Percentiles rank a stretch among this genome's conserved stretches.
These are phyloP conservation scores for Epinotia ramella DNA, from an alignment of 2,888 invertebrate species.

Conservation along the genomic window DNA sequence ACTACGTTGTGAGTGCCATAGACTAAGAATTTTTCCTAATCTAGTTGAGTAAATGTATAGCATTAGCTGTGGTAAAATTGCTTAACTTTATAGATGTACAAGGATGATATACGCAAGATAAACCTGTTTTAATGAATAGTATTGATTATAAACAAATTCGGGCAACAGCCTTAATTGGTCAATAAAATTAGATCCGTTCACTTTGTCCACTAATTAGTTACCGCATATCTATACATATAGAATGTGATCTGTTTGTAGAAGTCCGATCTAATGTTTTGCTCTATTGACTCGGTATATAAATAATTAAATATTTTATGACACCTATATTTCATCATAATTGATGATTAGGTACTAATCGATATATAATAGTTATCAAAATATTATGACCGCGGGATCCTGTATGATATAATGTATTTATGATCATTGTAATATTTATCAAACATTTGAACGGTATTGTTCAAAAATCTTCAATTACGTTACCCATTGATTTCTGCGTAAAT, in stretches of 20 bases:
- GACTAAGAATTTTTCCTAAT: slow-evolving; percentile 64
- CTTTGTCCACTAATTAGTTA: slow-evolving; percentile 30
- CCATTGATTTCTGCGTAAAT: background rate
- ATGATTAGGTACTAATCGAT: slow-evolving; percentile 3
- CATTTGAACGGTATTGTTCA: background rate
- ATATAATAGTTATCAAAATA: background rate
- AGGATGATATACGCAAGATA: slow-evolving; percentile 6
- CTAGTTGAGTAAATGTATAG: background rate
- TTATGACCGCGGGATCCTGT: background rate
- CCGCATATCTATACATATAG: slow-evolving; percentile 7
- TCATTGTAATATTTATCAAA: background rate
- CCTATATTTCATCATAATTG: background rate
- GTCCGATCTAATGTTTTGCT: slow-evolving; percentile 6
- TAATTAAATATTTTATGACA: slow-evolving; percentile 16
- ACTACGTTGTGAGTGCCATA: slow-evolving; percentile 58
- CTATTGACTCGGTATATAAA: slow-evolving; percentile 4
- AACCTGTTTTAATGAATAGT: slow-evolving; percentile 32
- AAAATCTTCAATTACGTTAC: background rate
- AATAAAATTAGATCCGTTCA: slow-evolving; percentile 31
- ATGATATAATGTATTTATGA: background rate
- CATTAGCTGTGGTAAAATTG: background rate
- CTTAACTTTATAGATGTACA: slow-evolving; percentile 5
- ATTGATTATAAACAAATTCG: slow-evolving; percentile 33
- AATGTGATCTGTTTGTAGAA: slow-evolving; percentile 18
- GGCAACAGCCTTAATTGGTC: slow-evolving; percentile 21